Evolutionary conservation across 2,888 invertebrate genomes (phyloP).

Genomic region (Ischnura elegans): DNA sequence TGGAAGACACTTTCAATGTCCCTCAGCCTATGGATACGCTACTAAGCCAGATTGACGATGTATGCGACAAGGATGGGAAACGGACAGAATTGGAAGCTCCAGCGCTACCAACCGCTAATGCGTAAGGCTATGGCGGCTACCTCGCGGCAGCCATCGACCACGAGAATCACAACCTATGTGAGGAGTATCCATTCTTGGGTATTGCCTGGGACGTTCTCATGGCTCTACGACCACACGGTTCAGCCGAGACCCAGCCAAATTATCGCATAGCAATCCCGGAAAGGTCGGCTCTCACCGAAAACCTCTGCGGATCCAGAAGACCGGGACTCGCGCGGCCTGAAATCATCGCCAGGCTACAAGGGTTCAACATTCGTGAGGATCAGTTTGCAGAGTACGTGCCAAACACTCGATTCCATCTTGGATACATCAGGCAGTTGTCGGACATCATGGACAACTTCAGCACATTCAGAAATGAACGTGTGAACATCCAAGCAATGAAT

Average conservation of each 20-base stretch:
- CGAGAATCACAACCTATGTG: conserved; percentile 56
- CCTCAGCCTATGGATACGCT: conserved; percentile 63
- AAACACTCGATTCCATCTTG: conserved; percentile 54
- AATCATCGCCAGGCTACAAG: conserved; percentile 17
- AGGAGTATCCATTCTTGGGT: conserved; percentile 57
- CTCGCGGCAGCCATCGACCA: background rate
- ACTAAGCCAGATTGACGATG: conserved; percentile 28
- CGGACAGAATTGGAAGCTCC: conserved; percentile 57
- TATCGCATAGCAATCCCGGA: background rate
- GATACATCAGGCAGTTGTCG: conserved; percentile 22
- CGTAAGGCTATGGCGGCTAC: conserved; percentile 41
- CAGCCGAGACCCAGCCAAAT: background rate
- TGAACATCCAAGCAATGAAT: conserved; percentile 6
- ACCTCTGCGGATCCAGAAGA: background rate
- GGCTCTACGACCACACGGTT: background rate
- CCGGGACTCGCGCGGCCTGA: conserved; percentile 33
- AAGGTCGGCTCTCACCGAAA: background rate
- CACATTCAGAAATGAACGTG: conserved; percentile 26
- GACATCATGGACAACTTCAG: background rate
- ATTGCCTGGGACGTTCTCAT: conserved; percentile 64
- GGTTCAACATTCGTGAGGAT: background rate
- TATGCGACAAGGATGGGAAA: conserved; percentile 58
- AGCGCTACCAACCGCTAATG: background rate
- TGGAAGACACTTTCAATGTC: conserved; percentile 47
- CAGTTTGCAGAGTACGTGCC: conserved; percentile 30